Percentiles rank a stretch among this genome's conserved stretches.
Evolutionary conservation across 53 echinoderm and acorn worm genomes (phyloP).

Genomic region (Echinarachnius parma): DNA sequence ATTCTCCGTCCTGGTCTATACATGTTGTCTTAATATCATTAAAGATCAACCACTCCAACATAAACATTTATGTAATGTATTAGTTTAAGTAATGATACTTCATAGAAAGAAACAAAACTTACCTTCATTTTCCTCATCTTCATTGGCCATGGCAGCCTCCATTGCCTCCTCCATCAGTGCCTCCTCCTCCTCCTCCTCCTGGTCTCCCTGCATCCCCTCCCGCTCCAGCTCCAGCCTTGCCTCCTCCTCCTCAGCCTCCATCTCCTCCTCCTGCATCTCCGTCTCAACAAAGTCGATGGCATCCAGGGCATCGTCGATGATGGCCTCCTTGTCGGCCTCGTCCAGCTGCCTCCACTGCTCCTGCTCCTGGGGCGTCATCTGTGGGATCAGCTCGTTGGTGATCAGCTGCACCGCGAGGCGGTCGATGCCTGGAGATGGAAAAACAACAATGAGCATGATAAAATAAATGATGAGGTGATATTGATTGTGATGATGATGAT

Average conservation of each 20-base stretch:
- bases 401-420: conserved; percentile 29
- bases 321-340: conserved; percentile 39
- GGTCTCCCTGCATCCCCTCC: not conserved
- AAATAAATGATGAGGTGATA: too few species aligned
- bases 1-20: not conserved
- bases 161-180: conserved; percentile 4
- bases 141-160: conserved; percentile 14
- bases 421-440: conserved; percentile 9
- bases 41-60: too few species aligned
- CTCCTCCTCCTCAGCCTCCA: not conserved
- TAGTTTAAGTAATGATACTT: not conserved
- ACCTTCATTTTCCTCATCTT: conserved; percentile 8
- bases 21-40: not conserved
- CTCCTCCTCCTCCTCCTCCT: conserved; percentile 16
- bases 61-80: too few species aligned
- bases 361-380: conserved; percentile 38
- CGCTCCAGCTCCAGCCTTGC: not conserved
- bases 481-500: too few species aligned
- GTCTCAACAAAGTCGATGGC: conserved; percentile 28
- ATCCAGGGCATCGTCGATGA: conserved; percentile 33
- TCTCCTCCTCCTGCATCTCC: conserved; percentile 35
- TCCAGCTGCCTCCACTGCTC: conserved; percentile 18
- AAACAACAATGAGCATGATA: not conserved
- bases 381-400: conserved; percentile 42
- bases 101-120: not conserved